Evolutionary conservation across 2,113 vertebrate species (phyloP).

Genomic region (Spizaetus ornatus): DNA sequence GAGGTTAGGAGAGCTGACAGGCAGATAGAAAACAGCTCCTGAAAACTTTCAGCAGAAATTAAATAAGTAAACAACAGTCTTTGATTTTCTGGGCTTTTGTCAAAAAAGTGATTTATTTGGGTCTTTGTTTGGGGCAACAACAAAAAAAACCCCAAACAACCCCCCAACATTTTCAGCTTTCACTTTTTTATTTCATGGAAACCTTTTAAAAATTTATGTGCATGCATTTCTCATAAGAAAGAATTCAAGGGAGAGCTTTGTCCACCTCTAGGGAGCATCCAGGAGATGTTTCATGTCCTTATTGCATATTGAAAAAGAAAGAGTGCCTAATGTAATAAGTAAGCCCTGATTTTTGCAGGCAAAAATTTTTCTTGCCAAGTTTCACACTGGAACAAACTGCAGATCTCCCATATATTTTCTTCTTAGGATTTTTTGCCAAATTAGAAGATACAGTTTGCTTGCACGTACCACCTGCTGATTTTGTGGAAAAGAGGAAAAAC

Average conservation of each 20-base stretch:
- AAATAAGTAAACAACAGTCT: background rate
- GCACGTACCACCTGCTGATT: slow-evolving; percentile 10
- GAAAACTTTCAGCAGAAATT: slow-evolving; percentile 17
- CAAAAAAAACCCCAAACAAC: background rate
- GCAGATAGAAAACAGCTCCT: slow-evolving; percentile 5
- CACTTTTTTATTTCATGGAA: background rate
- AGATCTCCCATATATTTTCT: background rate
- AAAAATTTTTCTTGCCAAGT: background rate
- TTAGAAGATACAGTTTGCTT: background rate
- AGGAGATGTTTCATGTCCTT: background rate
- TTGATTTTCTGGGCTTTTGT: background rate
- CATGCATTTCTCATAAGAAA: background rate
- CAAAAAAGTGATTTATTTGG: background rate
- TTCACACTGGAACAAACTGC: slow-evolving; percentile 15
- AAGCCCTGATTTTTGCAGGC: background rate
- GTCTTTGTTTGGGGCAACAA: background rate
- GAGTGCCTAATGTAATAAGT: background rate
- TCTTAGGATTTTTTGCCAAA: background rate
- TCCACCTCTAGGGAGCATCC: background rate
- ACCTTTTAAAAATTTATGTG: background rate
- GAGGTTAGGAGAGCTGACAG: background rate
- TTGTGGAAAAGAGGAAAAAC: slow-evolving; percentile 9
- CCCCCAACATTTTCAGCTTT: background rate
- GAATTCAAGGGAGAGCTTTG: background rate
- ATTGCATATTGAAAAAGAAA: background rate